Conservation (phyloP, 2,113 vertebrate genomes). For the Baryphthengus martii region DNA sequence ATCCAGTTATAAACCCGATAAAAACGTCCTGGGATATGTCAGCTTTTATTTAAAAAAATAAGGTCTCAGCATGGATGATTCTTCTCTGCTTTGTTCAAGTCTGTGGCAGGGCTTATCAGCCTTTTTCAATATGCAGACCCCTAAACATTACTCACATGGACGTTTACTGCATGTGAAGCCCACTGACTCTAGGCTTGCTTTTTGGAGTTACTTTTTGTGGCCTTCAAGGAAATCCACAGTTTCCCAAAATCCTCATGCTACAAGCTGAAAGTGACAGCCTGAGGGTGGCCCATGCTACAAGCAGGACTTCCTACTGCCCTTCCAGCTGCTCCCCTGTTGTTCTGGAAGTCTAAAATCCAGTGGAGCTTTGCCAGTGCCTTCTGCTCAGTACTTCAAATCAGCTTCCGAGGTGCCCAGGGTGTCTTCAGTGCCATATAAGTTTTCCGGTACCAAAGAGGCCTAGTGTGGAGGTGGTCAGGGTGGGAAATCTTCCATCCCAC, state of each 20-base stretch:
- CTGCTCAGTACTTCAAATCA: background rate
- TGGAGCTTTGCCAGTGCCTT: background rate
- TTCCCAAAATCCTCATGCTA: background rate
- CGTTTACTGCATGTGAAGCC: background rate
- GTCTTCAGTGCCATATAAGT: rapidly evolving
- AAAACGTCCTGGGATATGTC: background rate
- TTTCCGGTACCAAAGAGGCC: background rate
- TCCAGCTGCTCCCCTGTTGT: background rate
- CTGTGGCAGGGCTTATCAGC: background rate
- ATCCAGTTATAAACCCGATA: background rate
- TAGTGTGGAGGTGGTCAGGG: background rate
- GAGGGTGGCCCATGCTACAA: background rate
- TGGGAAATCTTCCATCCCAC: background rate
- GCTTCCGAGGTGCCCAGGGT: background rate
- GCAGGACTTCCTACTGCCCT: background rate
- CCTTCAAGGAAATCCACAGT: background rate
- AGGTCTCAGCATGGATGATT: background rate
- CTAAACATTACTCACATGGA: background rate
- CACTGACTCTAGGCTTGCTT: background rate
- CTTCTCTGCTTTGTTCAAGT: background rate
- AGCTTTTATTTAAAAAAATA: background rate
- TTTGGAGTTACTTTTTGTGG: background rate
- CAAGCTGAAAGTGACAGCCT: background rate
- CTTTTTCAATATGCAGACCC: background rate
- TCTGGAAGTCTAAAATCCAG: background rate